phyloP scores from a whole-genome alignment of 2,888 invertebrate genomes.

The Eupithecia tripunctaria region DNA sequence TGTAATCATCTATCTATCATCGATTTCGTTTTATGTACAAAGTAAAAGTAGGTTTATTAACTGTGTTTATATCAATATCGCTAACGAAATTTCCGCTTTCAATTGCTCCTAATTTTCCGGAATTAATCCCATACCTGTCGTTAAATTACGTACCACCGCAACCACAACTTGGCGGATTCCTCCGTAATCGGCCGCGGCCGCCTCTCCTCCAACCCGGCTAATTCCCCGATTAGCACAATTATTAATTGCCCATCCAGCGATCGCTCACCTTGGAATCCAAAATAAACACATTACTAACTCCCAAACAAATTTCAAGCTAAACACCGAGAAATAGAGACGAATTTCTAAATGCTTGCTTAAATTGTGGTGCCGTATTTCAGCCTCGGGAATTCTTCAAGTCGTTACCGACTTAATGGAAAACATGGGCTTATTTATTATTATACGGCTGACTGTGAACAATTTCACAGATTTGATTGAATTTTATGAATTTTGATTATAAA shows the following conservation, averaged over 20 bases:
- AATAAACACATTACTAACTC: background rate
- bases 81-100: background rate
- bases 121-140: background rate
- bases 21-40: no score
- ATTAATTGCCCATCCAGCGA: constrained; percentile 37
- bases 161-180: background rate
- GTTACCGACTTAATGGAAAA: constrained; percentile 28
- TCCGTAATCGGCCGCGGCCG: background rate
- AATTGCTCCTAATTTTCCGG: background rate
- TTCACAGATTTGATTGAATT: constrained; percentile 20
- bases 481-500: background rate
- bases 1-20: no score
- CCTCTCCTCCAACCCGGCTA: constrained; percentile 20
- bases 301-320: constrained; percentile 14
- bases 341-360: constrained; percentile 9
- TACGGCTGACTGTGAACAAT: constrained; percentile 18
- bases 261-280: constrained; percentile 29
- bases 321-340: constrained; percentile 16
- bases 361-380: constrained; percentile 11
- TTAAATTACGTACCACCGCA: background rate
- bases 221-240: constrained; percentile 40
- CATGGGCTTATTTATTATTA: constrained; percentile 29
- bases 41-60: background rate
- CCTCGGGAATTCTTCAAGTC: constrained; percentile 20
- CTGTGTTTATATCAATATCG: background rate